Evolutionary conservation across 2,113 vertebrate species (phyloP).

Genomic region (Channa maculata): DNA sequence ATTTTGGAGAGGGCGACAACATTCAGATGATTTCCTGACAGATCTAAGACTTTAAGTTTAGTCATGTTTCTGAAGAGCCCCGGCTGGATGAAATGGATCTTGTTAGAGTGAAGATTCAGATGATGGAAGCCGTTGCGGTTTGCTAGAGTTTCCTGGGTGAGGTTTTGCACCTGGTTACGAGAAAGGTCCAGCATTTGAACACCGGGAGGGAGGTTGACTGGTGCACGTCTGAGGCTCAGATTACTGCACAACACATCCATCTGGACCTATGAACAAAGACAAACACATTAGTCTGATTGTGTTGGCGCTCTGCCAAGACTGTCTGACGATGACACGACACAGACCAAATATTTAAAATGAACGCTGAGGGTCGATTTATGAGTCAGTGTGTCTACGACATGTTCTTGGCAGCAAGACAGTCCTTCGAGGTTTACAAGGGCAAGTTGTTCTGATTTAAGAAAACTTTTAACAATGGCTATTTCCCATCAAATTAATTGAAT

Average conservation of each 20-base stretch:
- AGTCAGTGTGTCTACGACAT: conserved; percentile 27
- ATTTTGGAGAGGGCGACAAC: conserved; percentile 77
- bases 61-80: conserved; percentile 86
- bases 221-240: conserved; percentile 84
- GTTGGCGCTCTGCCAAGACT: conserved; percentile 11
- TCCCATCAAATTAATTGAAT: neutral
- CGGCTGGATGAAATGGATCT: conserved; percentile 88
- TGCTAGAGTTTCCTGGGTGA: conserved; percentile 81
- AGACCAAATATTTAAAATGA: conserved; percentile 26
- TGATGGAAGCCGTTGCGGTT: conserved; percentile 80
- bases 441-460: conserved; percentile 3
- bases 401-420: conserved; percentile 34
- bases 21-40: conserved; percentile 88
- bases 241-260: conserved; percentile 85
- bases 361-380: conserved; percentile 31
- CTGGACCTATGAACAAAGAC: conserved; percentile 80
- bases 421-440: neutral
- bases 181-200: conserved; percentile 90
- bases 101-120: conserved; percentile 89
- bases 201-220: conserved; percentile 75
- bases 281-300: conserved; percentile 48
- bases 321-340: conserved; percentile 36
- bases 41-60: conserved; percentile 86
- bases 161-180: conserved; percentile 86
- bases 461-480: neutral